Evolutionary conservation across 2,797 vertebrate species (phyloP).

Genomic region (Xyrichtys novacula): DNA sequence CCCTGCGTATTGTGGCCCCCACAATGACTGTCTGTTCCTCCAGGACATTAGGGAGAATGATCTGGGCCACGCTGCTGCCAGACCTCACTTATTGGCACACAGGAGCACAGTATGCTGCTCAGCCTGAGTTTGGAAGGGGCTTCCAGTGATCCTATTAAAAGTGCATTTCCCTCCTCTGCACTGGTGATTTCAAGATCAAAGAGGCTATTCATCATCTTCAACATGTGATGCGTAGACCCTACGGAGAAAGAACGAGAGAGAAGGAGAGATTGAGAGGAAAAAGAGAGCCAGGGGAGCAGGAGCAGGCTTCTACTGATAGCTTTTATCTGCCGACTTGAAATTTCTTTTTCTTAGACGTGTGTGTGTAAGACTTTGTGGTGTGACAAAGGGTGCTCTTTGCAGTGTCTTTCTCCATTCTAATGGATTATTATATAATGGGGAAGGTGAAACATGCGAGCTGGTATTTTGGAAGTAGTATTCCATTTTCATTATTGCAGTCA

Average conservation of each 20-base stretch:
- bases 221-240: slow-evolving; percentile 57
- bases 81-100: slow-evolving; percentile 62
- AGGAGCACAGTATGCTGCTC: slow-evolving; percentile 40
- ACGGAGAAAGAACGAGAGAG: slow-evolving; percentile 33
- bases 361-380: slow-evolving; percentile 21
- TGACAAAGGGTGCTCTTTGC: slow-evolving; percentile 36
- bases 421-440: slow-evolving; percentile 22
- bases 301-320: slow-evolving; percentile 43
- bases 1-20: slow-evolving; percentile 49
- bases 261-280: slow-evolving; percentile 3
- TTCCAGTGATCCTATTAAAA: slow-evolving; percentile 63
- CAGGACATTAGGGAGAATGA: slow-evolving; percentile 73
- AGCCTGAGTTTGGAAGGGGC: slow-evolving; percentile 56
- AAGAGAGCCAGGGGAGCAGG: slow-evolving; percentile 17
- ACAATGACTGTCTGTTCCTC: slow-evolving; percentile 61
- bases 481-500: slow-evolving; percentile 51
- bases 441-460: slow-evolving; percentile 10
- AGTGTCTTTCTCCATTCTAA: slow-evolving; percentile 36
- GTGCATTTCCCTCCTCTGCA: slow-evolving; percentile 49
- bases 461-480: slow-evolving; percentile 35
- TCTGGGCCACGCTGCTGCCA: slow-evolving; percentile 64
- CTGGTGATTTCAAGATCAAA: slow-evolving; percentile 67
- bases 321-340: slow-evolving; percentile 60
- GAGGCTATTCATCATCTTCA: slow-evolving; percentile 68
- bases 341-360: slow-evolving; percentile 44